Base-by-base conservation (phyloP, 1,140 invertebrate species). In the Sinella curviseta region DNA sequence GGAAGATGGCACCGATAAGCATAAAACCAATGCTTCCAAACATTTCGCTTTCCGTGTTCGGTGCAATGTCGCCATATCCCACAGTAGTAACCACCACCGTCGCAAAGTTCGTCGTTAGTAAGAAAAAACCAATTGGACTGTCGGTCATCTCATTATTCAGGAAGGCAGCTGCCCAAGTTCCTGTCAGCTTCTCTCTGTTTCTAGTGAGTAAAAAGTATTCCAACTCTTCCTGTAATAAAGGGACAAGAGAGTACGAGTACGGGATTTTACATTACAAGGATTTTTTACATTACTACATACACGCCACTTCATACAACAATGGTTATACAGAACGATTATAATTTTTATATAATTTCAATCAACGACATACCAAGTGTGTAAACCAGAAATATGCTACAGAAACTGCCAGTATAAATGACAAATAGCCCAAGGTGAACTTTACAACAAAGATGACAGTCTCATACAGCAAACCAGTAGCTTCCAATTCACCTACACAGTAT, bases 1-100 rank as follows among this genome's bases (percentile, higher is more conserved):
- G 4, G 1, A 80, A 55, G 33, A 84, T 80, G 0, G 81, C 81
- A 1, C 83, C 83, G 30, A 82, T 31, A 33, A 84, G 65, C 83
- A 84, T 84, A 31, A 81, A 48, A 20, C 77, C 0, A 30, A 84
- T 79, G 17, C 16, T n/a, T 20, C 77, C 12, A 17, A 54, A 31
- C 82, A 83, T 83, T 65, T 83, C 82, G 3, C 1, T 0, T 34
- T 70, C 74, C 31, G 34, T 79, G 26, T 12, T 73, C 0, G 78
- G 34, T 34, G 0, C n/a, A 0, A 82, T 17, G 73, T 83, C 82
- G 1, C 82, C 82, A 60, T 79, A 83, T 31, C 82, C 80, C 24
- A 75, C n/a, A 28, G 36, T 31, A 0, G 82, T 83, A 4, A 83
- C 76, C 1, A 79, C 39, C 36, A 73, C 77, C 1, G 78, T 77